A percentile compares a stretch with the other conserved stretches of the same genome.
Evolutionary conservation across 1,140 invertebrate species (phyloP).

Genomic region (Trachymyrmex cornetzi): DNA sequence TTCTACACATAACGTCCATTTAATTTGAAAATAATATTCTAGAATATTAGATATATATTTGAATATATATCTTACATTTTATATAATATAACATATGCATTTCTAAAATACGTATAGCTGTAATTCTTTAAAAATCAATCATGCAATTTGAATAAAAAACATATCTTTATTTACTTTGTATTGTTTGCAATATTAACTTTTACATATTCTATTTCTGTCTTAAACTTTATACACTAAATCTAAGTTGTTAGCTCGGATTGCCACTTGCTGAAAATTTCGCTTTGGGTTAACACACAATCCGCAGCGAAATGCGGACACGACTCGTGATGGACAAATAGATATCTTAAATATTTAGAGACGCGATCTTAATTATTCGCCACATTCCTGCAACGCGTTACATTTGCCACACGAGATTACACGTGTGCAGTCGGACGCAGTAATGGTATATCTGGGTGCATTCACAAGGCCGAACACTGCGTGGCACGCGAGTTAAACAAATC

Average conservation of each 20-base stretch:
- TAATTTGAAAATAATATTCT: not conserved
- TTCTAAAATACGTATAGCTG: not conserved
- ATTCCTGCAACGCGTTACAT: slow-evolving; percentile 11
- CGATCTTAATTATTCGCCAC: slow-evolving; percentile 49
- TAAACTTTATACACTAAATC: not conserved
- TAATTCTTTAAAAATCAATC: not conserved
- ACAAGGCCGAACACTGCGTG: not conserved
- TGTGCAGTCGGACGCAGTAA: slow-evolving; percentile 7
- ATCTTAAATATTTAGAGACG: slow-evolving; percentile 48
- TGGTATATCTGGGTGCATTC: not conserved
- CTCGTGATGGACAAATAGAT: not conserved
- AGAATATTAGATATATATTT: not conserved
- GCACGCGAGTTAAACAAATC: not conserved
- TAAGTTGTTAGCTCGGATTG: not conserved
- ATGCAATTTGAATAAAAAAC: not conserved
- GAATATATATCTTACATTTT: not conserved
- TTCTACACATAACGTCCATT: not conserved
- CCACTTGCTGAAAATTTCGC: not conserved
- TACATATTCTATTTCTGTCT: not conserved
- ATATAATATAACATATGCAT: not conserved
- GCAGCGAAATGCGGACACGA: not conserved
- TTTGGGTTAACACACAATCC: not conserved
- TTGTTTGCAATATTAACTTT: not conserved
- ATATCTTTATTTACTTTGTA: not conserved
- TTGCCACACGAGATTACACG: slow-evolving; percentile 21